Percentiles rank a stretch among this genome's conserved stretches.
These are phyloP conservation scores for Hirtodrosophila duncani DNA, from an alignment of 2,888 invertebrate genomes.

Conservation along the genomic window DNA sequence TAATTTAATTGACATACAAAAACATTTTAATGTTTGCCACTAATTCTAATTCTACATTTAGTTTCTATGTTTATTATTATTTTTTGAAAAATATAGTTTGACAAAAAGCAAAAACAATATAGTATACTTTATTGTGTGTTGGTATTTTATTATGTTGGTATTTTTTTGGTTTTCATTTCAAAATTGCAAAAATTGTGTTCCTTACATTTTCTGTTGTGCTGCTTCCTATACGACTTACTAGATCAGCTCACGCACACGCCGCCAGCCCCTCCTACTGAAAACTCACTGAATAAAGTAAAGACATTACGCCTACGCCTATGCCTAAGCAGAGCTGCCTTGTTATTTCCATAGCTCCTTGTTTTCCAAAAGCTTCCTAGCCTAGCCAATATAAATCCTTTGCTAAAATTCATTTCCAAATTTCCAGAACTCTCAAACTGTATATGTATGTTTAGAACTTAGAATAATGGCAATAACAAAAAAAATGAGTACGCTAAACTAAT, in stretches of 20 bases:
- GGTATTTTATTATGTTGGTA: conserved; percentile 53
- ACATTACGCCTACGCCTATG: too few relatives aligned
- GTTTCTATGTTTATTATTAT: conserved; percentile 53
- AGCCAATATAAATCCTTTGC: background rate
- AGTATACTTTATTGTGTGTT: conserved; percentile 57
- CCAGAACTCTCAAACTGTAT: conserved; percentile 18
- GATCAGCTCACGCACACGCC: conserved; percentile 5
- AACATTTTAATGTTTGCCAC: conserved; percentile 60
- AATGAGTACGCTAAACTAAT: conserved; percentile 51
- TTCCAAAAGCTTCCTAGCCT: background rate
- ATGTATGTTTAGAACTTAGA: conserved; percentile 54
- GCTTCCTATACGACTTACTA: conserved; percentile 35
- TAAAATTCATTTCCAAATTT: background rate
- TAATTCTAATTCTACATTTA: conserved; percentile 58
- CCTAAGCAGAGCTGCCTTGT: too few relatives aligned
- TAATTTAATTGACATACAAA: conserved; percentile 48
- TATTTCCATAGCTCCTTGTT: conserved; percentile 26
- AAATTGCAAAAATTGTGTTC: background rate
- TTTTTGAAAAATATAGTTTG: conserved; percentile 58
- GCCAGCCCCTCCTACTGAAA: conserved; percentile 5
- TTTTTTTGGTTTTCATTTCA: conserved; percentile 35
- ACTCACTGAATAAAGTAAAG: conserved; percentile 23
- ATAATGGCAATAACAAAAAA: conserved; percentile 36
- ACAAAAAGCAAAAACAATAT: conserved; percentile 41
- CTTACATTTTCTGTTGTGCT: conserved; percentile 59